Conservation (phyloP, 2,113 vertebrate genomes). For the Alectura lathami region DNA sequence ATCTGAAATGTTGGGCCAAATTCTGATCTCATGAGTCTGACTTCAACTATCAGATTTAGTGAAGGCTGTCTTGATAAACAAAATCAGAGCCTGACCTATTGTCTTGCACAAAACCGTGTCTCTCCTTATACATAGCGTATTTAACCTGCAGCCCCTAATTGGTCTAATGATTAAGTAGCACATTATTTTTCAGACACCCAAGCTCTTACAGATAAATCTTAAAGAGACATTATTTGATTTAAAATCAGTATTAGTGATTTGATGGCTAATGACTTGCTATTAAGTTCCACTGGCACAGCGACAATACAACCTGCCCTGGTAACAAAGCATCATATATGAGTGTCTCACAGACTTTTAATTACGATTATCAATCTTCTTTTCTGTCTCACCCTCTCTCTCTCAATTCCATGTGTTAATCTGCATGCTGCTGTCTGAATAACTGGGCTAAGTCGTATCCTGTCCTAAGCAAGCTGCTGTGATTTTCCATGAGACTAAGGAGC, state of each 20-base stretch:
- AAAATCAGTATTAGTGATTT: conserved; percentile 47
- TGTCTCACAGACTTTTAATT: conserved; percentile 31
- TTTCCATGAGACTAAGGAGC: neutral
- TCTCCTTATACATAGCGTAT: neutral
- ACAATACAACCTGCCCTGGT: neutral
- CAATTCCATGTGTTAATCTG: neutral
- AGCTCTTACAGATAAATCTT: conserved; percentile 40
- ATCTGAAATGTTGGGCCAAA: neutral
- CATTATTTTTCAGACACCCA: conserved; percentile 55
- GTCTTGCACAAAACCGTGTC: neutral
- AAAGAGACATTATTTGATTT: conserved; percentile 39
- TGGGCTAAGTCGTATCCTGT: neutral
- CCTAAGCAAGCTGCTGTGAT: neutral
- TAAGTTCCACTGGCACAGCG: neutral
- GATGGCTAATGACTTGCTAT: conserved; percentile 46
- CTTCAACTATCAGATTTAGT: neutral
- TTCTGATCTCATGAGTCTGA: neutral
- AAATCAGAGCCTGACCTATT: neutral
- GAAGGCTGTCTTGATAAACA: neutral
- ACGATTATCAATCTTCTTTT: conserved; percentile 49
- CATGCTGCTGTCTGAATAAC: neutral
- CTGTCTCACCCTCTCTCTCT: neutral
- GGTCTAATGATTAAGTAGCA: conserved; percentile 50
- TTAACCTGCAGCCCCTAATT: conserved; percentile 45
- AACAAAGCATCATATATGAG: neutral